Percentiles rank a stretch among this genome's conserved stretches.
Conservation (phyloP, 2,113 vertebrate genomes). For the Cyphomyrus discorhynchus region DNA sequence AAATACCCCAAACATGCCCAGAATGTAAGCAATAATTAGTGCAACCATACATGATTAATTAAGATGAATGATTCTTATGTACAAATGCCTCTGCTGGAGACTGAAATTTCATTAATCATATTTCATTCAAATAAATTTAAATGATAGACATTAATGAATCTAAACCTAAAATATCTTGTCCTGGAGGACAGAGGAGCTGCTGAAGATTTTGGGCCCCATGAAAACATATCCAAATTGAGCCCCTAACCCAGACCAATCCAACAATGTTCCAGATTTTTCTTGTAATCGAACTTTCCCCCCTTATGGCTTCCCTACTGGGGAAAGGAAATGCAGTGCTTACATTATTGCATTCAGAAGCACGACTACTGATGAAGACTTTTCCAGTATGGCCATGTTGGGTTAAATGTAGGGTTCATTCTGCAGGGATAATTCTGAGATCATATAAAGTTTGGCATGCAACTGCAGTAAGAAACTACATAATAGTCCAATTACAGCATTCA, state of each 20-base stretch:
- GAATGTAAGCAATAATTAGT: neutral
- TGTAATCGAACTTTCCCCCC: neutral
- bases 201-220: neutral
- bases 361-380: neutral
- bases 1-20: neutral
- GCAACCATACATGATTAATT: neutral
- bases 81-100: neutral
- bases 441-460: neutral
- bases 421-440: neutral
- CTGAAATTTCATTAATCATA: neutral
- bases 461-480: neutral
- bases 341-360: neutral
- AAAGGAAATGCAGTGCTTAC: neutral
- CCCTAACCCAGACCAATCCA: neutral
- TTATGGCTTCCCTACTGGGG: neutral
- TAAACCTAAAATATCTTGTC: neutral
- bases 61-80: neutral
- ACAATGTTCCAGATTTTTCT: neutral
- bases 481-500: neutral
- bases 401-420: neutral
- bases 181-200: neutral
- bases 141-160: neutral
- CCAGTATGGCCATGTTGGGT: neutral
- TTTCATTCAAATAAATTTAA: conserved; percentile 11
- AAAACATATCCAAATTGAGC: neutral